A percentile compares a stretch with the other conserved stretches of the same genome.
phyloP scores from a whole-genome alignment of 2,113 vertebrate genomes.

The Psittacus erithacus region DNA sequence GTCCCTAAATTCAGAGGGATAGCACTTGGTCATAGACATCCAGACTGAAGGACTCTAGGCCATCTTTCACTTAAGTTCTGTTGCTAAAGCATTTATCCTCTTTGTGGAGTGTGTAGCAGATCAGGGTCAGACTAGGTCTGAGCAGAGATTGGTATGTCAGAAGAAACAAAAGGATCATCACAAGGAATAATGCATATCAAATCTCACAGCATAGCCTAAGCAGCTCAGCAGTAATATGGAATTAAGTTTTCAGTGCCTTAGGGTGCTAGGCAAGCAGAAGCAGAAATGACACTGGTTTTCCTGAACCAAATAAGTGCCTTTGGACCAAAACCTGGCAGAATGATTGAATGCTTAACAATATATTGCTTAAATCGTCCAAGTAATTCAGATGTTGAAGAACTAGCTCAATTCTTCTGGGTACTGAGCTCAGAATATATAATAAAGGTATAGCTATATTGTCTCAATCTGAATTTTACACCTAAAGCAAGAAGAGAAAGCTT shows the following conservation, averaged over 20 bases:
- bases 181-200: background rate
- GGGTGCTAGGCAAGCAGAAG: background rate
- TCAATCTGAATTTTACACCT: background rate
- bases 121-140: rapidly evolving
- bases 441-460: background rate
- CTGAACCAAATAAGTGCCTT: background rate
- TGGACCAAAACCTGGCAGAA: background rate
- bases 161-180: background rate
- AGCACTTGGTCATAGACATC: background rate
- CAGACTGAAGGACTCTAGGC: background rate
- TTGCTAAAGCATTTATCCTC: background rate
- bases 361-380: background rate
- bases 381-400: background rate
- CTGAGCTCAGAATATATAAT: background rate
- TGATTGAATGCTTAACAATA: background rate
- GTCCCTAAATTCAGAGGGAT: background rate
- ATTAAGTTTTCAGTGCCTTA: background rate
- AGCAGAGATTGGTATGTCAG: background rate
- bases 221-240: background rate
- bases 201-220: background rate
- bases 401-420: background rate
- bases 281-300: background rate
- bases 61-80: background rate
- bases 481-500: background rate
- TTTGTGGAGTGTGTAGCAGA: background rate